Evolutionary conservation across 2,113 vertebrate species (phyloP), one percentile per base, ranked within the genome.

Genomic region (cattle (Bos taurus)): DNA sequence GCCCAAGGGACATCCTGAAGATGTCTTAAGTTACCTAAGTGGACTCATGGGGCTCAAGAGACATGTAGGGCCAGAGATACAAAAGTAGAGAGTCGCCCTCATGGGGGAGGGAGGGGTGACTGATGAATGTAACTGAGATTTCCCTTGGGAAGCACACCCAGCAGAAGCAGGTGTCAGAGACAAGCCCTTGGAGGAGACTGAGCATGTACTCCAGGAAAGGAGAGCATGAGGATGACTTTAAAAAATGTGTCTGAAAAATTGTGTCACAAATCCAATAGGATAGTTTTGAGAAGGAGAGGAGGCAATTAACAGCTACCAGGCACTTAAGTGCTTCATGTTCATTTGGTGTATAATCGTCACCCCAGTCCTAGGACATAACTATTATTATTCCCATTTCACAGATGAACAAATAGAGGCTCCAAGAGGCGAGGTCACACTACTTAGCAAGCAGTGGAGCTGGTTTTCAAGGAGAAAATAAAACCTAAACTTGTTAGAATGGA

Each of bases 371-470:
- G 25, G 15, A 82, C 33, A 43, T 48, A 85, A 6, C 15, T 43
- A 71, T 23, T 64, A 82, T 74, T 43, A 64, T 26, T 88, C 50
- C 64, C 19, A 80, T 36, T 54, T 62, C 50, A 84, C 11, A 85
- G n/a, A 60, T 14, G 43, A 90, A 90, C 25, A 96, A 71, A 84
- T 43, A 87, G 89, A 87, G 19, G 48, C 30, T 94, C 60, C 40
- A 91, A 43, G 26, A 88, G 78, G 43, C 5, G 25, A 50, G 25
- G 36, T 48, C n/a, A 46, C 7, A 60, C 52, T 56, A 62, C 28
- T 40, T 56, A 74, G 25, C 77, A 90, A 81, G 91, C 80, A 71
- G 19, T 36, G 85, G 33, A 50, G 64, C 46, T 85, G 48, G 33
- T n/a, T 71, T 43, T 43, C 57, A 60, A 74, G 59, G 52, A 71